These are phyloP conservation scores for Lophura nycthemera DNA, from an alignment of 2,113 vertebrate genomes.

Conservation along the genomic window DNA sequence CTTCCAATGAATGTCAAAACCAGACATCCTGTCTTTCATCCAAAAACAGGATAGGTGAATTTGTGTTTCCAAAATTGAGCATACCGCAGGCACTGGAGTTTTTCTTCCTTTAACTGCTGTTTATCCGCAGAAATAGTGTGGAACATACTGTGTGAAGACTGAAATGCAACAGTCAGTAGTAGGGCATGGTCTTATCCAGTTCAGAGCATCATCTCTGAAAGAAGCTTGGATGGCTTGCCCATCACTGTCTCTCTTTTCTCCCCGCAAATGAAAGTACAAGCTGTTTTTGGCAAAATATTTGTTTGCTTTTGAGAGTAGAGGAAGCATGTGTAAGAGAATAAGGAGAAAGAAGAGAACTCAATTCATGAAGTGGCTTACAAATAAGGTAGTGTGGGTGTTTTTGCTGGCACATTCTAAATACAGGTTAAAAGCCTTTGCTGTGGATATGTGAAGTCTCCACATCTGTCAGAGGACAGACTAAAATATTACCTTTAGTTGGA, in stretches of 20 bases:
- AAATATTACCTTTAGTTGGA: background rate
- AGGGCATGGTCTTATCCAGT: background rate
- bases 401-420: background rate
- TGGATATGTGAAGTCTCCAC: background rate
- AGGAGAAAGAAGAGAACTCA: background rate
- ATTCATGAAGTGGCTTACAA: background rate
- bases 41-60: background rate
- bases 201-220: background rate
- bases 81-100: background rate
- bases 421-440: background rate
- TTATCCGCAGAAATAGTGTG: background rate
- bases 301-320: background rate
- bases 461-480: background rate
- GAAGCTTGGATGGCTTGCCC: background rate
- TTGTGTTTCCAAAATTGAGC: background rate
- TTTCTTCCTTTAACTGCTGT: background rate
- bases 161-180: background rate
- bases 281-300: background rate
- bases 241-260: background rate
- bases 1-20: background rate
- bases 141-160: background rate
- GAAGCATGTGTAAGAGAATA: background rate
- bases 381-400: background rate
- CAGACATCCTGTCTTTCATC: background rate
- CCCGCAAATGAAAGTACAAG: background rate